Base-by-base conservation (phyloP, 2,888 invertebrate species). In the Meganola albula region DNA sequence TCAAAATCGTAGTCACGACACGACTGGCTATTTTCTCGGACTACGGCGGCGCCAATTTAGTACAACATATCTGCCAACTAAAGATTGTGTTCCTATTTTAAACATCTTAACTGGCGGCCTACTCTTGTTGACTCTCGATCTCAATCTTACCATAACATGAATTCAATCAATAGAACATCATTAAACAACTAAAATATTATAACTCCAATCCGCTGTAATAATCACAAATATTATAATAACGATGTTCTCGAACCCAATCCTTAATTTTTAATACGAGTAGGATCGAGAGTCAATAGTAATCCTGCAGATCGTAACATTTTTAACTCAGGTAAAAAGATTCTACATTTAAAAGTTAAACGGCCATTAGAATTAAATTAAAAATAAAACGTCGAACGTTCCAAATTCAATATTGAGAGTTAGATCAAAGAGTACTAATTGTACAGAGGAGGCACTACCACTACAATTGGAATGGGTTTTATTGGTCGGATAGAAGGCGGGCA, bases 341-440 rank as follows among this genome's bases (percentile, higher is more conserved):
- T 21, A 28, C 34, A 34, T 53, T 50, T 37, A 34, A 51, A 50
- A 50, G 31, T 44, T 41, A 39, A 49, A 48, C 44, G 13, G 27
- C 24, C 46, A 49, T 41, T 43, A 46, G 37, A 51, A 45, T 35
- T 42, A 43, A 37, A 51, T 50, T 48, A 47, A 58, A 48, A 44
- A 22, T 38, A 12, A 32, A 40, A 48, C 37, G 34, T 33, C 25
- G 38, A 48, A 34, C 33, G 18, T 34, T n/a, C 35, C 36, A 48
- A 55, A 56, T 58, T 53, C 46, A 47, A 48, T 53, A 48, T 53
- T 45, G 50, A 54, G 54, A 58, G 44, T 22, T 58, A 57, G 62
- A 66, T 71, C 72, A 75, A 69, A 77, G 76, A 71, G 61, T 53
- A 61, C 58, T 73, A 73, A 76, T 73, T 69, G 73, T 63, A 58